Base-by-base conservation (phyloP, 2,113 vertebrate genomes). In the Geococcyx californianus region DNA sequence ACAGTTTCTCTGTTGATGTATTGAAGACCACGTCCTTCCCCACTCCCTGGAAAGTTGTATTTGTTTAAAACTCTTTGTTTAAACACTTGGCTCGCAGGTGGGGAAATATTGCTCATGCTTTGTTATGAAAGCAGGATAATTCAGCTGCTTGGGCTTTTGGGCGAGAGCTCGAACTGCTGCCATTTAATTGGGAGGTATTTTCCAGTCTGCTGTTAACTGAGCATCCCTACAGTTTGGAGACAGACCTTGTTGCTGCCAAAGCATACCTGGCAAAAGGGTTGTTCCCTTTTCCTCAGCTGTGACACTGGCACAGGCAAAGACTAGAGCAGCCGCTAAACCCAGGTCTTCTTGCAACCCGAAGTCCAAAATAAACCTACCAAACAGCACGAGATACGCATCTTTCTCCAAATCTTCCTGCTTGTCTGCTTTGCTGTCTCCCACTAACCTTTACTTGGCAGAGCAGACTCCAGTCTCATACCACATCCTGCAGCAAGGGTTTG, bases 51-150 rank as follows among this genome's bases (percentile, higher is more conserved):
- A 90, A 95, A 93, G 64, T 89, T 70, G 0, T 56, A 93, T 94
- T 97, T 97, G 94, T 96, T 90, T 95, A 67, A 84, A 95, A 90
- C 49, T 76, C 84, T 96, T 94, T 95, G 87, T 93, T 95, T 94
- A 84, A 94, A 85, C 67, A 70, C 85, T 96, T 97, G 95, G 87
- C 96, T 93, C 94, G 93, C 90, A 94, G 73, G 91, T 90, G 91
- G 76, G 95, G 91, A 97, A 96, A 89, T 84, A 84, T 86, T 95
- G 93, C 86, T 95, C 90, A 93, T 72, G 76, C 86, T 96, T 97
- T 94, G 94, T 94, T 93, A 72, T 28, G 76, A 75, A 81, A 60
- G 86, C 47, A 70, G 64, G 0, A 0, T 63, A 90, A 90, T 67
- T 94, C 83, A 89, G 56, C 44, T 91, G 83, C 72, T 93, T 84